Percentiles rank a stretch among this genome's conserved stretches.
Evolutionary conservation across 2,888 invertebrate genomes (phyloP).

Genomic region (Metellina segmentata): DNA sequence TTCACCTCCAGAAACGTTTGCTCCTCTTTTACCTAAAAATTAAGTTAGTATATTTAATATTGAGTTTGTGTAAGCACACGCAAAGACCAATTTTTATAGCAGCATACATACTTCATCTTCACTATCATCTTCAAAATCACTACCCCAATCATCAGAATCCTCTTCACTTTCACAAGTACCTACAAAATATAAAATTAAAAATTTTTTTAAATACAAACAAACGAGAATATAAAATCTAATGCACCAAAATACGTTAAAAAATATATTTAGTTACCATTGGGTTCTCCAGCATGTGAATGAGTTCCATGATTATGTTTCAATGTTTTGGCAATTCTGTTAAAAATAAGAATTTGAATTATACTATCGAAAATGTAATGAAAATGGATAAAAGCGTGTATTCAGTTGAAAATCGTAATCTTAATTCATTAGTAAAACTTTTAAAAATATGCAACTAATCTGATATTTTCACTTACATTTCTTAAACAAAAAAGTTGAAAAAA

Average conservation of each 20-base stretch:
- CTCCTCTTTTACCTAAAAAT: conserved; percentile 36
- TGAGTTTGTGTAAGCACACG: no score
- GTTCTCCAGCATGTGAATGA: conserved; percentile 28
- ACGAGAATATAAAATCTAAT: not conserved
- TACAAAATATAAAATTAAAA: not conserved
- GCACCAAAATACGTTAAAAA: not conserved
- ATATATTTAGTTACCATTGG: conserved; percentile 45
- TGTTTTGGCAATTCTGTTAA: conserved; percentile 55
- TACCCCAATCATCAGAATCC: conserved; percentile 77
- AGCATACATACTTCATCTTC: conserved; percentile 75
- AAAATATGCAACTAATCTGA: no score
- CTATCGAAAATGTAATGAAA: not conserved
- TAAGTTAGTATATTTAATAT: not conserved
- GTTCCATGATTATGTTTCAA: conserved; percentile 44
- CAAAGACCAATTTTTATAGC: no score
- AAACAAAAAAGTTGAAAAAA: no score
- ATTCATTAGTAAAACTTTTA: no score
- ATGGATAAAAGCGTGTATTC: no score
- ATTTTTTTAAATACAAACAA: not conserved
- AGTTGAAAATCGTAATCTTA: no score
- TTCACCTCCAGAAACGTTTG: conserved; percentile 48
- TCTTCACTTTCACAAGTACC: conserved; percentile 68
- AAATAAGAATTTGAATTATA: conserved; percentile 9
- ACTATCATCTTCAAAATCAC: conserved; percentile 77
- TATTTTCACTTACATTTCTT: no score